A percentile compares a stretch with the other conserved stretches of the same genome.
These are phyloP conservation scores for Slavum lentiscoides DNA, from an alignment of 2,888 invertebrate species.

Conservation along the genomic window DNA sequence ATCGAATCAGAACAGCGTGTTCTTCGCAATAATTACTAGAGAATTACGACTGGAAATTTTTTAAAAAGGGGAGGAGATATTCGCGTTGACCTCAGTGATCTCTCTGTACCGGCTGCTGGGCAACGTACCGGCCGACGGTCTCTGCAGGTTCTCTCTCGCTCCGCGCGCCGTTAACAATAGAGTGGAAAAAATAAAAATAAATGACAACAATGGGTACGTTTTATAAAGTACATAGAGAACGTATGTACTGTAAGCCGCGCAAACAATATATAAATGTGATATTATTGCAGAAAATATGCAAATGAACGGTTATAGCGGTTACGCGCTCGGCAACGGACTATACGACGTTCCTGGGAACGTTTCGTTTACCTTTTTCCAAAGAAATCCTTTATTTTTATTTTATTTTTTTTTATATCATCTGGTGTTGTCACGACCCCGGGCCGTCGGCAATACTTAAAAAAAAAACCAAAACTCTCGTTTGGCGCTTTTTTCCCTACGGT, in stretches of 20 bases:
- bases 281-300: constrained; percentile 42
- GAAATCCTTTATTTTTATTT: constrained; percentile 5
- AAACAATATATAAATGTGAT: constrained; percentile 40
- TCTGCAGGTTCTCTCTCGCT: too few relatives aligned
- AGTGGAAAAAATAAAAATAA: constrained; percentile 8
- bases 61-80: too few relatives aligned
- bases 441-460: background rate
- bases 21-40: too few relatives aligned
- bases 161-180: background rate
- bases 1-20: background rate
- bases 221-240: too few relatives aligned
- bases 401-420: background rate
- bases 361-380: constrained; percentile 14
- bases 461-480: background rate
- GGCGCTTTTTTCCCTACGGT: background rate
- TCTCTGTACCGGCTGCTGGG: too few relatives aligned
- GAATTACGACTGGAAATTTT: too few relatives aligned
- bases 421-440: constrained; percentile 7
- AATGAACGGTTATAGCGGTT: constrained; percentile 19
- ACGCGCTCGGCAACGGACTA: constrained; percentile 7
- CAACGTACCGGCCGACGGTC: too few relatives aligned
- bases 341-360: background rate
- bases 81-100: too few relatives aligned
- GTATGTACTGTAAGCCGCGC: background rate
- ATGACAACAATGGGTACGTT: constrained; percentile 28